Conservation (phyloP, 1,140 invertebrate genomes). For the Drosophila equinoxialis region DNA sequence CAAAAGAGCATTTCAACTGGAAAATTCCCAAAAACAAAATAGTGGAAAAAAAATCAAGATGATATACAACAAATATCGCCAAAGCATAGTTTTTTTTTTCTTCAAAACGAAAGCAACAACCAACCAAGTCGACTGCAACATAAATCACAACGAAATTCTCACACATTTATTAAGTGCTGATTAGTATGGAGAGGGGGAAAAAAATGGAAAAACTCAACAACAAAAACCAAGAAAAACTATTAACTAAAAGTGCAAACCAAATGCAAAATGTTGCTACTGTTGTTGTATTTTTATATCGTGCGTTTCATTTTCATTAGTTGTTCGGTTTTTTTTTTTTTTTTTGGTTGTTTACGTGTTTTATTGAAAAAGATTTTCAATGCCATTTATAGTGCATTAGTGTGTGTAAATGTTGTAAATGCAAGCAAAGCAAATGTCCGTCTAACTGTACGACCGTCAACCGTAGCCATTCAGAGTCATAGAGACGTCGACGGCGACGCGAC, state of each 20-base stretch:
- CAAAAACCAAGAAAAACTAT: constrained; percentile 34
- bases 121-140: constrained; percentile 36
- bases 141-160: constrained; percentile 50
- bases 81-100: constrained; percentile 14
- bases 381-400: constrained; percentile 56
- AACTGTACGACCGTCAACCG: constrained; percentile 81
- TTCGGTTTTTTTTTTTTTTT: constrained; percentile 64
- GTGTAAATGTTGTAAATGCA: constrained; percentile 72
- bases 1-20: constrained; percentile 70
- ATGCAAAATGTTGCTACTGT: constrained; percentile 50
- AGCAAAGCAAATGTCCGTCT: constrained; percentile 81
- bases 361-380: constrained; percentile 81
- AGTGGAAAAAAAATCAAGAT: background rate
- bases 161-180: constrained; percentile 54
- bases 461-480: constrained; percentile 61
- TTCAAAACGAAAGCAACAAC: constrained; percentile 31
- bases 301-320: constrained; percentile 58
- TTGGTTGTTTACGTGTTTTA: constrained; percentile 80
- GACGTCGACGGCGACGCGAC: constrained; percentile 8
- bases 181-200: constrained; percentile 33
- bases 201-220: constrained; percentile 8
- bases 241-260: constrained; percentile 52
- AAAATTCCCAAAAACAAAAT: constrained; percentile 63
- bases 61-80: background rate
- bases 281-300: constrained; percentile 39